Base-by-base conservation (phyloP, 2,797 vertebrate genomes). In the Pantherophis alleghaniensis region DNA sequence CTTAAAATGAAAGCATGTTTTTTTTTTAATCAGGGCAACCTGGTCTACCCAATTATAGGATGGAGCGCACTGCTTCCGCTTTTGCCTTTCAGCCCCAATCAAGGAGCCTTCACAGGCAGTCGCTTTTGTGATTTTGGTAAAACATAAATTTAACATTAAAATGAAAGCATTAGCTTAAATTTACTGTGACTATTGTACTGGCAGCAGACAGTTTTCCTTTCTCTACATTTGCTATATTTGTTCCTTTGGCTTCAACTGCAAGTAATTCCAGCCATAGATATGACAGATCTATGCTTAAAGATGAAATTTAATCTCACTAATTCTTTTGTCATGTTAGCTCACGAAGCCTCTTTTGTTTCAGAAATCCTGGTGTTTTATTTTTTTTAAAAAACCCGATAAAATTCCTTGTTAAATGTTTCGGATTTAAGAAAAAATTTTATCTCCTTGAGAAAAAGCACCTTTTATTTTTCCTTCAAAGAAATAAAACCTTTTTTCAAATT, bases 401-500 rank as follows among this genome's bases (percentile, higher is more conserved):
- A 53, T 83, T 63, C 57, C 88, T 7, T 5, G 90, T 90, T 88
- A 9, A 28, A 60, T 1, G 6, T 92, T 1, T 53, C 92, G 51
- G 86, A n/a, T 79, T 37, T 93, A 83, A 86, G 1, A 5, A 83
- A 83, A 83, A 20, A 83, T 24, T 12, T 83, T 83, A 47, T 83
- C 74, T 47, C 74, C 74, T 83, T 22, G 37, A 83, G 37, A 56
- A 94, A 89, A 0, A 53, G 0, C 5, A 63, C 5, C 20, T 83
- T 86, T 91, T 42, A 22, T 3, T 1, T 91, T 94, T 89, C 79
- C 56, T 92, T 7, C 66, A 63, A 90, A 86, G 0, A 74, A 7
- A 20, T 74, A 93, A 93, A 93, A 59, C 2, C 9, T 91, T 42
- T 91, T 95, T 93, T 91, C n/a, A 96, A 94, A 51, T n/a, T 90